Base-by-base conservation (phyloP, 2,888 invertebrate species). In the Anticlea derivata region DNA sequence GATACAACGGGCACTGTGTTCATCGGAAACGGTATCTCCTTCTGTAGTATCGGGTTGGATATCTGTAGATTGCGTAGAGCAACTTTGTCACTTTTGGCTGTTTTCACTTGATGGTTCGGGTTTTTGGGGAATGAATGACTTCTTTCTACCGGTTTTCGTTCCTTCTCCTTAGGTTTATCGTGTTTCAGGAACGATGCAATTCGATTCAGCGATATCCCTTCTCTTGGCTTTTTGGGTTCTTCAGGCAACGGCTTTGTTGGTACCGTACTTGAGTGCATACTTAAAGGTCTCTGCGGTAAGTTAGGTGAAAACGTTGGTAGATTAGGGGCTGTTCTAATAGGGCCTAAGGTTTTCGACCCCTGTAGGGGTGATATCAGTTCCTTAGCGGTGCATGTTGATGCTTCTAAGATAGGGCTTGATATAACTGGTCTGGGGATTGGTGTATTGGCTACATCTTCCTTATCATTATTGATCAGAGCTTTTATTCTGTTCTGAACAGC, bases 31-130 rank as follows among this genome's bases (percentile, higher is more conserved):
- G 93, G 93, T 6, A 94, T 94, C 38, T 93, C 92, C 48, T 92
- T 92, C 70, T 95, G 95, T 0, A 94, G 93, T 63, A 97, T 96
- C 0, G 97, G 97, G 66, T 94, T 93, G 0, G 97, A 97, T 66
- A 97, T 97, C 75, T 96, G 95, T 40, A 97, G 84, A 47, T 93
- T 94, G 39, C 96, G 92, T 41, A 97, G 72, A 0, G 94, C 91
- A 7, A 94, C 94, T 68, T 95, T 94, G 68, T 96, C 86, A 61
- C 43, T 49, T 38, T 95, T 95, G 44, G 92, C 92, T 5, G 93
- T 89, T 78, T 94, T 95, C 0, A 92, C 69, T 55, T 92, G 92
- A 45, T 92, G 91, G 54, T 87, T 92, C 1, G 90, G 89, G 37
- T 88, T 91, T 58, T 93, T 92, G 0, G 94, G 93, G 12, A 93